phyloP scores from a whole-genome alignment of 1,140 invertebrate species.

The Probaryconus sp. region DNA sequence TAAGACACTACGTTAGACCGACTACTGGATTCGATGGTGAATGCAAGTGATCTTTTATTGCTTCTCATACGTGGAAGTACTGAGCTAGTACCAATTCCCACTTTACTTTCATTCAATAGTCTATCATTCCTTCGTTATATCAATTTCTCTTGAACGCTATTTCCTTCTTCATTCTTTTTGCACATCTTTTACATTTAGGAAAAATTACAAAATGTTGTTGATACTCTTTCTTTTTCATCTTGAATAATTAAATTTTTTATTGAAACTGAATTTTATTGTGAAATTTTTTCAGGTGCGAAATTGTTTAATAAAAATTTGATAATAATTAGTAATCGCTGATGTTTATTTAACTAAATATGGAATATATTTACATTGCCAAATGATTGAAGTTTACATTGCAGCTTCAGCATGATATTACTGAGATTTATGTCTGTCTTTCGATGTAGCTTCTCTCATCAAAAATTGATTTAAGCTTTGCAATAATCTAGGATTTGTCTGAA shows the following conservation, averaged over 20 bases:
- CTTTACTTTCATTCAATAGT: constrained; percentile 46
- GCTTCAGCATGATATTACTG: constrained; percentile 39
- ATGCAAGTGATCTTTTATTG: constrained; percentile 58
- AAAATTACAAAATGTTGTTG: no score
- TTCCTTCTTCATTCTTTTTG: constrained; percentile 19
- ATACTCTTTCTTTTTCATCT: no score
- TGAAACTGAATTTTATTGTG: no score
- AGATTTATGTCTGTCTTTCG: constrained; percentile 50
- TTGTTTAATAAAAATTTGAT: no score
- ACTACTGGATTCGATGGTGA: constrained; percentile 28
- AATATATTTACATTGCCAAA: constrained; percentile 21
- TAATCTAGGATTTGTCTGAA: constrained; percentile 45
- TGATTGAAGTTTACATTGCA: constrained; percentile 34
- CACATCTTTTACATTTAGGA: constrained; percentile 5
- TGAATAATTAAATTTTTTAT: no score
- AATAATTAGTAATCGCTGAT: no score
- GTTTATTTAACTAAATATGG: not conserved
- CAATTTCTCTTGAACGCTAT: constrained; percentile 16
- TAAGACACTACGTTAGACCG: not conserved
- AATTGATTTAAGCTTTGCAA: constrained; percentile 54
- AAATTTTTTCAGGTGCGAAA: no score
- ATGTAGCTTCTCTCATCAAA: constrained; percentile 46
- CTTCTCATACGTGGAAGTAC: constrained; percentile 42
- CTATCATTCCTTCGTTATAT: constrained; percentile 30
- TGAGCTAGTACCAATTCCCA: constrained; percentile 37